Evolutionary conservation across 2,797 vertebrate species (phyloP).

Genomic region (Ceryle rudis): DNA sequence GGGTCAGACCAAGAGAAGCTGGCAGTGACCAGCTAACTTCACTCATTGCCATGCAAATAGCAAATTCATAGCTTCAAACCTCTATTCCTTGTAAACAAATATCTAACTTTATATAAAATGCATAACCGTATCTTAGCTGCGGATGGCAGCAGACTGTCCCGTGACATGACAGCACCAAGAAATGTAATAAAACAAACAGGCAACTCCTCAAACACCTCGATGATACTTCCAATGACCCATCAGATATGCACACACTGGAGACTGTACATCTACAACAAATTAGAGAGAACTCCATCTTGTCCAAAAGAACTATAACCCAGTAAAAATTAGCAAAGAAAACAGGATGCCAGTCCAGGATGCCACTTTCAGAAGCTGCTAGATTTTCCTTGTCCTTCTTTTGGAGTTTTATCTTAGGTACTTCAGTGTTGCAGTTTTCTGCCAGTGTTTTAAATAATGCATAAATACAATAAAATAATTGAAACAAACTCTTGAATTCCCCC

Average conservation of each 20-base stretch:
- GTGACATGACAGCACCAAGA: neutral
- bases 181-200: neutral
- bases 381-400: neutral
- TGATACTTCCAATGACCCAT: neutral
- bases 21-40: neutral
- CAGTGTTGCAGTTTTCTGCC: neutral
- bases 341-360: neutral
- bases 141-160: neutral
- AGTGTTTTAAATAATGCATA: neutral
- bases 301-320: neutral
- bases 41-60: neutral
- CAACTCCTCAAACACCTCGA: neutral
- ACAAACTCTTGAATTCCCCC: neutral
- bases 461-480: neutral
- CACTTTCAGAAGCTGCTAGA: neutral
- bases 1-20: neutral
- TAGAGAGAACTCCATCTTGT: neutral
- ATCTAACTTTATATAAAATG: neutral
- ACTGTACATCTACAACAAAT: neutral
- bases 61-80: neutral
- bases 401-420: neutral
- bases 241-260: neutral
- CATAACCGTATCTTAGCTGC: neutral
- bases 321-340: neutral
- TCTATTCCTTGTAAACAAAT: neutral